Conservation (phyloP, 2,113 vertebrate genomes). For the Phocoena phocoena region DNA sequence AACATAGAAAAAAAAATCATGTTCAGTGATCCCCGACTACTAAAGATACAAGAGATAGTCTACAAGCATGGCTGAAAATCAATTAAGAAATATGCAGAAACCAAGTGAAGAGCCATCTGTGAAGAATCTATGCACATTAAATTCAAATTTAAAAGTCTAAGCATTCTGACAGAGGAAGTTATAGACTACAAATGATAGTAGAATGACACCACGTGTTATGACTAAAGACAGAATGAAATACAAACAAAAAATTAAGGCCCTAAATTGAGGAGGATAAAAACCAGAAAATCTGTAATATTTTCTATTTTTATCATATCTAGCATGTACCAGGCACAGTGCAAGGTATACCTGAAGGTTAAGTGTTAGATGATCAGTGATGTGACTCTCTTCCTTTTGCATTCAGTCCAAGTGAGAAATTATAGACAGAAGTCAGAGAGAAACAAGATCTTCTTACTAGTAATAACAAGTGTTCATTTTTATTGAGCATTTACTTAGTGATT, state of each 20-base stretch:
- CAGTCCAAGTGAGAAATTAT: background rate
- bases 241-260: background rate
- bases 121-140: constrained; percentile 1
- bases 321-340: background rate
- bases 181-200: background rate
- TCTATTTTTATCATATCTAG: background rate
- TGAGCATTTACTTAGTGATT: background rate
- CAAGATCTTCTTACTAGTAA: background rate
- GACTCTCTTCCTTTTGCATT: background rate
- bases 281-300: background rate
- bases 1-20: background rate
- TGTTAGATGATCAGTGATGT: background rate
- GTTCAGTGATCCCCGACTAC: background rate
- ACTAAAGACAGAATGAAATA: background rate
- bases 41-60: background rate
- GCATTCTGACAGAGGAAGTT: background rate
- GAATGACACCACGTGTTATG: background rate
- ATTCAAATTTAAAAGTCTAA: constrained; percentile 38
- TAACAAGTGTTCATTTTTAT: background rate
- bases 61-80: constrained; percentile 2
- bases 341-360: background rate
- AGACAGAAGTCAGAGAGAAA: background rate
- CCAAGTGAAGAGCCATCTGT: background rate
- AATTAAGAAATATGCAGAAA: constrained; percentile 46
- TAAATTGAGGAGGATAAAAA: background rate